A percentile compares a stretch with the other conserved stretches of the same genome.
These are phyloP conservation scores for Cottoperca gobio DNA, from an alignment of 2,797 vertebrate genomes.

Conservation along the genomic window DNA sequence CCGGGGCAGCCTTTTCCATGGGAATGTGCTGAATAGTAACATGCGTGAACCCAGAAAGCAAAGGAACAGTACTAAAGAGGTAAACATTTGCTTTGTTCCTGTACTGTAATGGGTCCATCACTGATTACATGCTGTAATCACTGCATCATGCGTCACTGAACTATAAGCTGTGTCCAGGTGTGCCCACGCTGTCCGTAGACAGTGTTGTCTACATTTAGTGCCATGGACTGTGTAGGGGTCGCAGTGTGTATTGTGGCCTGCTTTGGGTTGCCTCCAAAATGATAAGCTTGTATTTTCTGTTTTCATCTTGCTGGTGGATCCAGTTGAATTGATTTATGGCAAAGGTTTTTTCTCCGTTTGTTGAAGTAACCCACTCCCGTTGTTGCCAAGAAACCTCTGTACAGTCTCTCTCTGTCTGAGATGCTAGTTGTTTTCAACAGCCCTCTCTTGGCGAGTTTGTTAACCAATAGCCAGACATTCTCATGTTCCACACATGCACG, in stretches of 20 bases:
- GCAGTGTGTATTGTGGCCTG: constrained; percentile 28
- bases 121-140: background rate
- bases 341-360: constrained; percentile 8
- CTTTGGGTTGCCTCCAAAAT: constrained; percentile 25
- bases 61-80: background rate
- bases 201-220: constrained; percentile 27
- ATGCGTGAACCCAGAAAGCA: background rate
- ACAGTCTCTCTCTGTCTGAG: constrained; percentile 18
- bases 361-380: constrained; percentile 19
- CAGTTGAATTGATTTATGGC: constrained; percentile 30
- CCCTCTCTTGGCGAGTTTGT: constrained; percentile 28
- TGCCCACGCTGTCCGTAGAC: constrained; percentile 24
- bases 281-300: constrained; percentile 6
- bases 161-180: background rate
- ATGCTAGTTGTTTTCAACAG: constrained; percentile 32
- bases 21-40: background rate
- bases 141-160: no score
- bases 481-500: constrained; percentile 30
- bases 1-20: background rate
- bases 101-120: background rate
- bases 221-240: constrained; percentile 26
- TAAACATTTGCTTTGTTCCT: background rate
- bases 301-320: constrained; percentile 19
- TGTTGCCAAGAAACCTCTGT: constrained; percentile 24
- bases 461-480: constrained; percentile 5